Evolutionary conservation across 1,140 invertebrate genomes (phyloP), one percentile per base, ranked within the genome.

Genomic region (Stegodyphus mimosarum): DNA sequence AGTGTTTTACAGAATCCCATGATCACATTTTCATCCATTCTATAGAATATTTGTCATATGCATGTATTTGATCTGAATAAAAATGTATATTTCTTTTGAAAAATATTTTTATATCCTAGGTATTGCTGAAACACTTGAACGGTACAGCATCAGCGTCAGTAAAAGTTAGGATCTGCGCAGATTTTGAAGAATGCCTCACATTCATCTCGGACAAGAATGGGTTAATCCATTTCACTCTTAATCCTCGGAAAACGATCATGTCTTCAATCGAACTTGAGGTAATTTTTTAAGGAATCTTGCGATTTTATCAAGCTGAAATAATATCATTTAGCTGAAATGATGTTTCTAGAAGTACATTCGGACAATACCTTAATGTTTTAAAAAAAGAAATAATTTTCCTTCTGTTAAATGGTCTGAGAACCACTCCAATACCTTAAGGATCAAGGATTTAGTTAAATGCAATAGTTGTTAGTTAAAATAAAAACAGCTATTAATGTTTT

Each of bases 71-170:
- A 13, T n/a, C 17, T 69, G 33, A 3, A 33, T 48, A 69, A n/a
- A 69, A 17, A 17, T 13, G 17, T 69, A 48, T 10, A 69, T 13
- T 69, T 69, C 10, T 18, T 69, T 2, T 18, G 11, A 3, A 73
- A 50, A 50, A 11, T 67, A 6, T 64, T 11, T 6, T 11, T 70
- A 33, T 49, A 53, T 53, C 48, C 53, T 18, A 79, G 77, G 6
- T 79, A 11, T n/a, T n/a, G 13, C 66, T 78, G 11, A 7, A 7
- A 15, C 78, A 33, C 10, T 67, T 89, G 9, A 90, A 91, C 87
- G 89, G 88, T 0, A 84, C 64, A 48, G 88, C 89, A 17, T 89
- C 89, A 0, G 66, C 88, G n/a, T 87, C 86, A 1, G 90, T 90
- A 70, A 52, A 84, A 2, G 88, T 91, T 6, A 74, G 87, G 64